Percentiles rank a stretch among this genome's conserved stretches.
Evolutionary conservation across 1,140 invertebrate species (phyloP).

Genomic region (Laupala kohalensis): DNA sequence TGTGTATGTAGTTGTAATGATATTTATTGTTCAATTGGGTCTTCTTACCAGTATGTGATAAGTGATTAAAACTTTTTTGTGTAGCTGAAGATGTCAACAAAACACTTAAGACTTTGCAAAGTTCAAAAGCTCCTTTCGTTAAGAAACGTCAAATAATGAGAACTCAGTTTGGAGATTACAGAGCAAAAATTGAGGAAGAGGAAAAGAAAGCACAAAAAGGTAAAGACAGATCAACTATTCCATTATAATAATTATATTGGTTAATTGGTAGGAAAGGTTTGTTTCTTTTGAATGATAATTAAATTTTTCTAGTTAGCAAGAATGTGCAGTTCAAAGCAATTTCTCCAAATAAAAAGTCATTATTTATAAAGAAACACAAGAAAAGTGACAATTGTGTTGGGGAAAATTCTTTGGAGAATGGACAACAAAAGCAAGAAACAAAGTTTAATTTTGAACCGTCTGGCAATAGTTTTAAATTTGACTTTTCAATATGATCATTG

Average conservation of each 20-base stretch:
- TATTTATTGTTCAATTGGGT: too few species aligned
- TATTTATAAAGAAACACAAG: neutral
- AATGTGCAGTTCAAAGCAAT: neutral
- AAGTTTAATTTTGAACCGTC: neutral
- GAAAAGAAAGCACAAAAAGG: constrained; percentile 45
- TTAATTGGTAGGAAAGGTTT: neutral
- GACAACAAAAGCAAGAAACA: neutral
- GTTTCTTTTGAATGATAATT: neutral
- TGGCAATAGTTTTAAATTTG: neutral
- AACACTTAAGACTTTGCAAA: constrained; percentile 49
- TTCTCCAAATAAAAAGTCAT: neutral
- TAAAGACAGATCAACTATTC: constrained; percentile 8
- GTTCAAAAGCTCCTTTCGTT: constrained; percentile 45
- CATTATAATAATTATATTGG: neutral
- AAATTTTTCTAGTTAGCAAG: neutral
- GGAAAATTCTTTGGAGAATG: too few species aligned
- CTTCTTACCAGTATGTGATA: too few species aligned
- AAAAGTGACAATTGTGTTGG: neutral
- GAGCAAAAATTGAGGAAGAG: constrained; percentile 54
- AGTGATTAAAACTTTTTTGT: constrained; percentile 22
- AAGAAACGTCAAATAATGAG: constrained; percentile 61
- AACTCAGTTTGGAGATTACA: constrained; percentile 55
- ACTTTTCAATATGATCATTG: neutral
- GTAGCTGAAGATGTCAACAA: constrained; percentile 45
- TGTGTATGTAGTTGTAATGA: too few species aligned